These are phyloP conservation scores for Coluber constrictor DNA, from an alignment of 2,797 vertebrate genomes.

Conservation along the genomic window DNA sequence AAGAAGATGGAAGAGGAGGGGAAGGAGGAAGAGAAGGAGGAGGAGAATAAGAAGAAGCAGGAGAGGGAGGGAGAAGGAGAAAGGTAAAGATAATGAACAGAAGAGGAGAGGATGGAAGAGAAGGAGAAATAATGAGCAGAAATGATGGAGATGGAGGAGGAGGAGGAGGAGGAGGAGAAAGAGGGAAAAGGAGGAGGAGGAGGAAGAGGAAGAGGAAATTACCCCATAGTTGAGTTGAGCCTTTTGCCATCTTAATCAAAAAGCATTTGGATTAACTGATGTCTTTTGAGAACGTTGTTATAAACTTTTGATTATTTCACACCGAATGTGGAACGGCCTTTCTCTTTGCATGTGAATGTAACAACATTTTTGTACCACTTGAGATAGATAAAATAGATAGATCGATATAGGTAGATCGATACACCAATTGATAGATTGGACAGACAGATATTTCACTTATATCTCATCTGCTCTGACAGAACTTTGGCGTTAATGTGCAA, in stretches of 20 bases:
- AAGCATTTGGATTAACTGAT: neutral
- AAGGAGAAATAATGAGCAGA: too few relatives aligned
- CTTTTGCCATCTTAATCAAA: neutral
- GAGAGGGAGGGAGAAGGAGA: too few relatives aligned
- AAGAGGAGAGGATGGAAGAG: too few relatives aligned
- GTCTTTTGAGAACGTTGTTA: neutral
- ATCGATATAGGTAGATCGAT: neutral
- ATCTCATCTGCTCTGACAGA: neutral
- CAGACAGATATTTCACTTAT: neutral
- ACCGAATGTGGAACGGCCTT: neutral
- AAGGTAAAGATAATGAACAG: too few relatives aligned
- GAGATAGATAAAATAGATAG: neutral
- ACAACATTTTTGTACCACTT: neutral
- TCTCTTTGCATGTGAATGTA: neutral
- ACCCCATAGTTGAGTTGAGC: neutral
- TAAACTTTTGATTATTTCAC: neutral
- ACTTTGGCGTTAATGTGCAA: neutral
- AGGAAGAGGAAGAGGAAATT: neutral
- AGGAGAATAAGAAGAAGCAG: too few relatives aligned
- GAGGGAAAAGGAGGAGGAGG: rapidly evolving
- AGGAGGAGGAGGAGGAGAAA: neutral
- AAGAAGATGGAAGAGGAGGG: too few relatives aligned
- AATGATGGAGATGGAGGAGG: too few relatives aligned
- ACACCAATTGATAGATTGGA: neutral
- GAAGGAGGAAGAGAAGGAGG: neutral